Base-by-base conservation (phyloP, 1,140 invertebrate species). In the Dendroctonus valens region DNA sequence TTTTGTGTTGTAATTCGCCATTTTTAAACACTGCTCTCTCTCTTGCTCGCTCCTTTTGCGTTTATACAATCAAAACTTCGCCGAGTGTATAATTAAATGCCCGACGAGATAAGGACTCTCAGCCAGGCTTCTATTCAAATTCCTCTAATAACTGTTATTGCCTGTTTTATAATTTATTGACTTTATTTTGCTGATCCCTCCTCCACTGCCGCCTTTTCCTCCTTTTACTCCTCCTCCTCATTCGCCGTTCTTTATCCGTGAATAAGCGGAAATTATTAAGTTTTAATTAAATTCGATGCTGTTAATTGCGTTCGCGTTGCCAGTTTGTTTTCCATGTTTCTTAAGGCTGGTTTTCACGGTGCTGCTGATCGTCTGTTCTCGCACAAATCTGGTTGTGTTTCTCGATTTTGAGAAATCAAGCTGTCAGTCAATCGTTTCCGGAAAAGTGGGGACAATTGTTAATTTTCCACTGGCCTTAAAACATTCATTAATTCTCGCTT, bases 1-100 rank as follows among this genome's bases (percentile, higher is more conserved):
- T 77, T 77, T 76, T 76, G 26, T 26, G 74, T 77, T 77, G 75
- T 76, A 76, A 77, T 76, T 77, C 73, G 68, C 65, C 73, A 72
- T 76, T 77, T 77, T 77, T 76, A 75, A 74, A 76, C 75, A 74
- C 69, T 71, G 72, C 59, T 73, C 26, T 26, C 26, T 3, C 26
- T 26, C 26, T 26, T 26, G 26, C 26, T 26, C 26, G 26, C 26
- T 26, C 69, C 65, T 57, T 74, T 76, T 72, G 57, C 69, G 64
- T 68, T 71, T 70, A 70, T 67, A 72, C 69, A 71, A 73, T 75
- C 73, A 73, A 74, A 67, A 74, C 65, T 74, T 75, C 71, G 55
- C 54, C 58, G 59, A 44, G 70, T 59, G 55, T 67, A 69, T 74
- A 74, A 75, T 75, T 72, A 70, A 74, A 74, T 72, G 69, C 62